Base-by-base conservation (phyloP, 2,113 vertebrate genomes). In the Ivindomyrus marchei region DNA sequence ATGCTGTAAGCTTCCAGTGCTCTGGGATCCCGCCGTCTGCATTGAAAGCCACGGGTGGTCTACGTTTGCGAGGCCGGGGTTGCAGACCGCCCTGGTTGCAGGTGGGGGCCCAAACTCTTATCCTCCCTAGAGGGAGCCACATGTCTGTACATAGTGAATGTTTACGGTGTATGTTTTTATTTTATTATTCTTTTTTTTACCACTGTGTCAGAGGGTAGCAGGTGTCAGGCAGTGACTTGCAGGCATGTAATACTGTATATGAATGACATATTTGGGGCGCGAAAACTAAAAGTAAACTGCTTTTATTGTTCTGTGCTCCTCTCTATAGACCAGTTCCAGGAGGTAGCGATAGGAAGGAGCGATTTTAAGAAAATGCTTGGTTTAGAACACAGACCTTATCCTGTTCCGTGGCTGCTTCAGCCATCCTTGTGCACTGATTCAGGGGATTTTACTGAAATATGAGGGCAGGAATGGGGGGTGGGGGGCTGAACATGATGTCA, bases 91-190 rank as follows among this genome's bases (percentile, higher is more conserved):
- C 46, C 74, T 42, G 36, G n/a, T 27, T 70, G 27, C n/a, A 19
- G 31, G 31, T 15, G 36, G 15, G 39, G 31, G 31, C 5, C 74
- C 36, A 80, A 3, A 17, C 24, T 9, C 70, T 77, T 87, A 17
- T 52, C 85, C n/a, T 31, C n/a, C 19, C 47, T 13, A 4, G 6
- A 89, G 24, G 94, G 94, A 93, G 91, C 93, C 93, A 93, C 95
- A 94, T 96, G 95, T 96, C 94, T 98, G 97, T 99, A 98, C 96
- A 98, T 98, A 98, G 93, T 97, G 95, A 97, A 96, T 97, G 96
- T 98, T 97, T 95, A 96, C 96, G 98, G 97, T 98, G 97, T 97
- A 94, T 96, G 96, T 97, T 94, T 93, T 93, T 91, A 91, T 93
- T 92, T 91, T 92, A 89, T 93, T 3, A 21, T 70, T 70, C 92